These are phyloP conservation scores for Pogonomyrmex californicus DNA, from an alignment of 1,140 invertebrate genomes.

Conservation along the genomic window DNA sequence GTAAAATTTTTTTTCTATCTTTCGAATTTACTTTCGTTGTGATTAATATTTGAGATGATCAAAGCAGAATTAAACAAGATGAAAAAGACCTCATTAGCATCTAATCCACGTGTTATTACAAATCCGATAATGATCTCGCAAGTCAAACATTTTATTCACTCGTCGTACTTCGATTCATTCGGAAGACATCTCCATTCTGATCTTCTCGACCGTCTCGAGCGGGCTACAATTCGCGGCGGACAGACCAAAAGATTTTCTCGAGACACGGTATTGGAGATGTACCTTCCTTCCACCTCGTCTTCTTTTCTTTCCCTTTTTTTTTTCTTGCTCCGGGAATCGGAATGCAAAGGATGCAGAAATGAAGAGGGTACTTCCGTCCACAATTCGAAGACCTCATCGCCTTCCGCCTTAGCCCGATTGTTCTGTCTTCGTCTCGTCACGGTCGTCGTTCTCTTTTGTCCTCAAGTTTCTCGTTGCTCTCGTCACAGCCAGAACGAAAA, in stretches of 20 bases:
- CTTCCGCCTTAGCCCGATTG: constrained; percentile 66
- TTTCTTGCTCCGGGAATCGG: constrained; percentile 42
- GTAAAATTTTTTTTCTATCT: background rate
- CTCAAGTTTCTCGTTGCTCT: constrained; percentile 58
- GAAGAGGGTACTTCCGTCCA: constrained; percentile 56
- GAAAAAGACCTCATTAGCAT: constrained; percentile 33
- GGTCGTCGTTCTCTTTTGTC: constrained; percentile 69
- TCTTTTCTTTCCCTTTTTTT: background rate
- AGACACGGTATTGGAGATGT: constrained; percentile 50
- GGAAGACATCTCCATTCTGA: constrained; percentile 48
- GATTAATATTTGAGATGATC: background rate
- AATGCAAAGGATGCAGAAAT: constrained; percentile 69
- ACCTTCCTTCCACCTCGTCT: constrained; percentile 15
- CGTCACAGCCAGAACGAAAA: constrained; percentile 26
- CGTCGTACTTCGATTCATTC: constrained; percentile 15
- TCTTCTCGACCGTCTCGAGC: constrained; percentile 35
- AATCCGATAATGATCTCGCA: constrained; percentile 52
- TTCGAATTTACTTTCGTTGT: constrained; percentile 13
- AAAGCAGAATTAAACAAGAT: constrained; percentile 14
- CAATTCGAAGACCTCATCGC: constrained; percentile 73
- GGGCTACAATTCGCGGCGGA: constrained; percentile 16
- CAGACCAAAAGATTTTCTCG: constrained; percentile 52
- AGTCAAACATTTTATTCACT: constrained; percentile 48
- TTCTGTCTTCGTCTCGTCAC: constrained; percentile 65
- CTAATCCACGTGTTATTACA: constrained; percentile 35